Conservation (phyloP, 2,113 vertebrate genomes). For the Nothoprocta perdicaria region DNA sequence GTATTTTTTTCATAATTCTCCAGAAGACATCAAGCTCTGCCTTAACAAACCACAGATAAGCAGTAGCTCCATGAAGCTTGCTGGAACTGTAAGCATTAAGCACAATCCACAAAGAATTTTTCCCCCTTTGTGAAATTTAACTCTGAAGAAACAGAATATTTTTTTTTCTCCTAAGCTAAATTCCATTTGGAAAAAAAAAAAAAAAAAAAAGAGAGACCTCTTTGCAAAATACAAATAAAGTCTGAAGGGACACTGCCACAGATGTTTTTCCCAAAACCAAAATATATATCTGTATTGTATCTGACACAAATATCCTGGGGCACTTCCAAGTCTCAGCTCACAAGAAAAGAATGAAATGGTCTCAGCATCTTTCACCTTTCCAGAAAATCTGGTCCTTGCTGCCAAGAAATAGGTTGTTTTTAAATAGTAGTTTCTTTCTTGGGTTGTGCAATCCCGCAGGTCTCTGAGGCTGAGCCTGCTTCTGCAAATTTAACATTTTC, state of each 20-base stretch:
- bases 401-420: not conserved
- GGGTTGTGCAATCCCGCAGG: not conserved
- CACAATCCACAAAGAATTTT: not conserved
- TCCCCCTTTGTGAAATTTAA: not conserved
- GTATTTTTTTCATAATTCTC: not conserved
- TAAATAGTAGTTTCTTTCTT: slow-evolving; percentile 2
- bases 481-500: not conserved
- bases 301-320: not conserved
- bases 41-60: not conserved
- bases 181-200: not conserved
- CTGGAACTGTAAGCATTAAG: not conserved
- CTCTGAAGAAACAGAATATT: not conserved
- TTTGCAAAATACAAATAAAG: slow-evolving; percentile 13
- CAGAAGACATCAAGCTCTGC: not conserved
- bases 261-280: not conserved
- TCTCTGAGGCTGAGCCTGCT: not conserved
- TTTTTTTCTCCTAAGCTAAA: not conserved
- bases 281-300: not conserved
- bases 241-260: not conserved
- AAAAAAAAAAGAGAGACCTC: not conserved
- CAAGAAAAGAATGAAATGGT: slow-evolving; percentile 24
- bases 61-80: not conserved
- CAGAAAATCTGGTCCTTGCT: slow-evolving; percentile 60
- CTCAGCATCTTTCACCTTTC: slow-evolving; percentile 34
- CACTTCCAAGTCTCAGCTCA: not conserved